Evolutionary conservation across 2,888 invertebrate species (phyloP).

Genomic region (Apocheima hispidaria): DNA sequence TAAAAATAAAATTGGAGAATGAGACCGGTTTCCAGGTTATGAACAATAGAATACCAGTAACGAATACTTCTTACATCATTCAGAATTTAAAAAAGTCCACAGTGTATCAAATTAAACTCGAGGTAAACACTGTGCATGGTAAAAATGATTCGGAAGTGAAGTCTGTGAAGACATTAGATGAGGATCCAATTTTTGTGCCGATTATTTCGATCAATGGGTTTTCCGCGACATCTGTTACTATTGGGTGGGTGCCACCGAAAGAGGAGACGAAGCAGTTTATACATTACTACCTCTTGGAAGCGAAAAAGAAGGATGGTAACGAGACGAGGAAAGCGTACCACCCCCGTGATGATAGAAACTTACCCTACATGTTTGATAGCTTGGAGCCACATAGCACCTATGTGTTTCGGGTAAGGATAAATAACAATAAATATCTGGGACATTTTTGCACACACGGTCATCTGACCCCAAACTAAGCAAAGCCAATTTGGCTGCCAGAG

Average conservation of each 20-base stretch:
- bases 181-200: conserved; percentile 93
- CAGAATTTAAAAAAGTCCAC: conserved; percentile 88
- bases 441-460: no score
- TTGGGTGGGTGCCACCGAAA: conserved; percentile 91
- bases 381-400: conserved; percentile 93
- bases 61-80: conserved; percentile 89
- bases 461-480: no score
- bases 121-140: conserved; percentile 89
- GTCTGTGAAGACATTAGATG: conserved; percentile 86
- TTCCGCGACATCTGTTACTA: conserved; percentile 91
- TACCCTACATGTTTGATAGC: conserved; percentile 92
- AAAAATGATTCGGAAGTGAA: conserved; percentile 82
- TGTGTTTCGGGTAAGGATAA: conserved; percentile 88
- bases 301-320: conserved; percentile 84
- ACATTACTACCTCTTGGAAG: conserved; percentile 91
- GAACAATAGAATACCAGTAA: neutral
- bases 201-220: conserved; percentile 91
- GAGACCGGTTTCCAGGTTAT: conserved; percentile 31
- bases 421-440: no score
- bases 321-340: conserved; percentile 87
- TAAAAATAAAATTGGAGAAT: conserved; percentile 78
- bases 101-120: conserved; percentile 88
- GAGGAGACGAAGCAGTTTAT: conserved; percentile 88
- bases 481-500: no score
- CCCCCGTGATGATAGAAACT: conserved; percentile 87